A percentile compares a stretch with the other conserved stretches of the same genome.
Conservation (phyloP, 2,888 invertebrate genomes). For the Tachystola acroxantha region DNA sequence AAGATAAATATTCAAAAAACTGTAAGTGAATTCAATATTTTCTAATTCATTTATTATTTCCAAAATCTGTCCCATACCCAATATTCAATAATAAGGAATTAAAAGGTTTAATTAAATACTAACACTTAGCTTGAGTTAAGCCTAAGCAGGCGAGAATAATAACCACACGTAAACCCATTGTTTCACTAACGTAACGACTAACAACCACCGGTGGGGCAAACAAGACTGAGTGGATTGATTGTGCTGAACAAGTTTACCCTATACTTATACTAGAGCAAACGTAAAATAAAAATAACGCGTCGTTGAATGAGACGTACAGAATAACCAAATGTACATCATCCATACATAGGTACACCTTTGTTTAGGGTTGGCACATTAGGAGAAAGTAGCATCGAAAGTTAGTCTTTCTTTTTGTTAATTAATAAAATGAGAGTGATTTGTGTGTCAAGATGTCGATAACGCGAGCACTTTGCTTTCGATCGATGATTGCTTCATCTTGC, state of each 20-base stretch:
- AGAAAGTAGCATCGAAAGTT: not conserved
- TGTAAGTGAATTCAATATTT: no score
- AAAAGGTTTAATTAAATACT: not conserved
- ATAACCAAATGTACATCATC: not conserved
- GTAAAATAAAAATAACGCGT: not conserved
- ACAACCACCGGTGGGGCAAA: not conserved
- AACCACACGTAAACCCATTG: slow-evolving; percentile 11
- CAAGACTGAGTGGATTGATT: slow-evolving; percentile 1
- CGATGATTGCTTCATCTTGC: no score
- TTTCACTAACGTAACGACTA: slow-evolving; percentile 5
- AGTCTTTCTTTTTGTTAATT: no score
- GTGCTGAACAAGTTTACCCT: not conserved
- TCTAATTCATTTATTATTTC: no score
- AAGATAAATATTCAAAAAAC: no score
- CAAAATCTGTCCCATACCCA: no score
- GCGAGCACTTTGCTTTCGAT: no score
- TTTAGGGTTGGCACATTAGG: not conserved
- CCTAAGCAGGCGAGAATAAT: slow-evolving; percentile 2
- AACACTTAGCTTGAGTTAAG: slow-evolving; percentile 2
- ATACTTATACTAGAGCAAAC: slow-evolving; percentile 1
- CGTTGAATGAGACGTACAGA: not conserved
- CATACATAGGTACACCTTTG: no score
- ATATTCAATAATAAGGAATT: no score
- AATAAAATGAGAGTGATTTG: not conserved
- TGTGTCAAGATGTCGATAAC: not conserved